phyloP scores from a whole-genome alignment of 2,888 invertebrate species.

The Timandra comae region DNA sequence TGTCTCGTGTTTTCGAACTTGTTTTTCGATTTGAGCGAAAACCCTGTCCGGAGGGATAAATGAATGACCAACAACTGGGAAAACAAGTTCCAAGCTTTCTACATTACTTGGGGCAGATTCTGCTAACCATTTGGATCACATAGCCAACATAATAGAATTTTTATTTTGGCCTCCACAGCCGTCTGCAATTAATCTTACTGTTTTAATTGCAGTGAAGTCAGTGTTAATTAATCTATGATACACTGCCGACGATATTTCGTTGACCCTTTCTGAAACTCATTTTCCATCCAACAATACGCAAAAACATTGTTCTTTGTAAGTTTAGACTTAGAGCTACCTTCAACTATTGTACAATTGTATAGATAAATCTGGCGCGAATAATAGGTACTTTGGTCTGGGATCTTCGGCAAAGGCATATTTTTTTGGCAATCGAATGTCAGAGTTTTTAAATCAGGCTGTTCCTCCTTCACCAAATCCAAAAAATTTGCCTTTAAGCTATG shows the following conservation, averaged over 20 bases:
- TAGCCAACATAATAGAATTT: slow-evolving; percentile 6
- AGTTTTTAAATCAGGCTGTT: slow-evolving; percentile 2
- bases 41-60: slow-evolving; percentile 9
- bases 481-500: neutral
- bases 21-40: slow-evolving; percentile 7
- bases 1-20: neutral
- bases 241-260: slow-evolving; percentile 6
- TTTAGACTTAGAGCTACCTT: slow-evolving; percentile 4
- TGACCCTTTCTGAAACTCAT: slow-evolving; percentile 3
- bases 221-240: slow-evolving; percentile 3
- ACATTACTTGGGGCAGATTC: slow-evolving; percentile 3
- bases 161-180: slow-evolving; percentile 11
- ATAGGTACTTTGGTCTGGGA: slow-evolving; percentile 10
- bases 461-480: neutral
- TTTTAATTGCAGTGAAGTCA: slow-evolving; percentile 2
- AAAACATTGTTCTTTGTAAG: slow-evolving; percentile 8
- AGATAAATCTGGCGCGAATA: slow-evolving; percentile 10
- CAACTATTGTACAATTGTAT: slow-evolving; percentile 11
- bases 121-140: slow-evolving; percentile 4
- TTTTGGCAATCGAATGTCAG: slow-evolving; percentile 15
- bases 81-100: slow-evolving; percentile 6
- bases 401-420: slow-evolving; percentile 9
- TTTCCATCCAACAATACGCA: slow-evolving; percentile 4
- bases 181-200: slow-evolving; percentile 6
- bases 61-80: slow-evolving; percentile 10